Base-by-base conservation (phyloP, 1,140 invertebrate species). In the Whitmania pigra region DNA sequence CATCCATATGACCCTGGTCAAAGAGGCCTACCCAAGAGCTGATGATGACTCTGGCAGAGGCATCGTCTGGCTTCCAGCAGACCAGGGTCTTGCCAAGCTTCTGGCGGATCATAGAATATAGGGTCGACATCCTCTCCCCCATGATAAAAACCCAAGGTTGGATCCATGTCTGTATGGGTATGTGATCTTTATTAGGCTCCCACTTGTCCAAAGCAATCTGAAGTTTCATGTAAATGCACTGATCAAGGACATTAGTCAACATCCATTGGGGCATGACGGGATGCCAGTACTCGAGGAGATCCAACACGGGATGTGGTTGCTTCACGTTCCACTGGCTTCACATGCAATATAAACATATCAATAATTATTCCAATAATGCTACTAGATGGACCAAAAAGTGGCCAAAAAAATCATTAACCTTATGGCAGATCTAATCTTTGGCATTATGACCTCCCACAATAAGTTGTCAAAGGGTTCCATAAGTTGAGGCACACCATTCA, bases 111-210 rank as follows among this genome's bases (percentile, higher is more conserved):
- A 79, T 80, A 15, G 92, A 90, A 84, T 94, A 97, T 11, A 97
- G 87, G 1, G 87, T 87, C 76, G 92, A 88, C 76, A 97, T 81
- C 66, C 86, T 84, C 75, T 85, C 82, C 29, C 82, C 86, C 80
- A 93, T 86, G 29, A 90, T 79, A 11, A 88, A 88, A 54, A 93
- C 85, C 95, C 95, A 99, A 0, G 96, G 96, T 82, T 96, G 89
- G 72, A 97, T 88, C 96, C 96, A 99, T 11, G 88, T 86, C 82
- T 98, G 94, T 75, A 98, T 91, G 2, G 94, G 94, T 71, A 95
- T 87, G 0, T 89, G 90, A 79, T 98, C 95, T 0, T 88, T 90
- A 0, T 94, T 84, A 0, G 96, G 95, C 85, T 98, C 92, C 96
- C 95, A 99, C 55, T 87, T 86, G 57, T 91, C 87, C 0, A 95